Percentiles rank a stretch among this genome's conserved stretches.
phyloP scores from a whole-genome alignment of 2,797 vertebrate species.

The Xenops minutus region DNA sequence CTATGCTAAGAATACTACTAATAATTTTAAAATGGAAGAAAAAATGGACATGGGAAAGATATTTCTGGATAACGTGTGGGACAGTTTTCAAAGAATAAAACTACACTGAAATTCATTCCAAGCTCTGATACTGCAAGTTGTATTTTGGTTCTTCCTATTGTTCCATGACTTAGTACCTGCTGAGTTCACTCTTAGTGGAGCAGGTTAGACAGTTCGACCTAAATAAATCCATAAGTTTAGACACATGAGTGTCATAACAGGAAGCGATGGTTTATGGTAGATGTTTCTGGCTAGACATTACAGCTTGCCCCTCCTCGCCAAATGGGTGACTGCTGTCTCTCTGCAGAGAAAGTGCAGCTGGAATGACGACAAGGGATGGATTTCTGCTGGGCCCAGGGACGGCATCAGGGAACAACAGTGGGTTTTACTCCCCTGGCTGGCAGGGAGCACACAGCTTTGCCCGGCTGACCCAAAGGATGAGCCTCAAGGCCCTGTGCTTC shows the following conservation, averaged over 20 bases:
- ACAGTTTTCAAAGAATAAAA: not conserved
- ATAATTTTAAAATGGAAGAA: not conserved
- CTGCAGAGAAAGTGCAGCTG: slow-evolving; percentile 17
- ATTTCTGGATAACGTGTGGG: rapidly evolving
- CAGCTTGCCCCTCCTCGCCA: not conserved
- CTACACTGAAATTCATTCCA: not conserved
- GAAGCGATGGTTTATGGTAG: slow-evolving; percentile 47
- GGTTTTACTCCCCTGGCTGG: slow-evolving; percentile 5
- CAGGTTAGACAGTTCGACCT: slow-evolving; percentile 15
- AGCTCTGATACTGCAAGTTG: not conserved
- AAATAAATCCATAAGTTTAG: slow-evolving; percentile 52
- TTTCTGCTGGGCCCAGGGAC: not conserved
- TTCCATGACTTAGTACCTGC: slow-evolving; percentile 12
- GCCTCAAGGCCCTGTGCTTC: not conserved
- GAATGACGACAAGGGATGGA: not conserved
- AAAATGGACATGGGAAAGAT: not conserved
- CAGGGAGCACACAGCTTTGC: not conserved
- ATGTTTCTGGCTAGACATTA: slow-evolving; percentile 51
- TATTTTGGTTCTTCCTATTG: not conserved
- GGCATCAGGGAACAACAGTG: not conserved
- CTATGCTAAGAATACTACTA: not conserved
- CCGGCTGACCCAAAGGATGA: not conserved
- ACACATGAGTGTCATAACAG: slow-evolving; percentile 47
- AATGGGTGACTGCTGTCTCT: slow-evolving; percentile 3
- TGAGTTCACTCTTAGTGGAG: not conserved